A percentile compares a stretch with the other conserved stretches of the same genome.
Conservation (phyloP, 53 echinoderm and acorn worm genomes). For the Temnopleurus reevesii region DNA sequence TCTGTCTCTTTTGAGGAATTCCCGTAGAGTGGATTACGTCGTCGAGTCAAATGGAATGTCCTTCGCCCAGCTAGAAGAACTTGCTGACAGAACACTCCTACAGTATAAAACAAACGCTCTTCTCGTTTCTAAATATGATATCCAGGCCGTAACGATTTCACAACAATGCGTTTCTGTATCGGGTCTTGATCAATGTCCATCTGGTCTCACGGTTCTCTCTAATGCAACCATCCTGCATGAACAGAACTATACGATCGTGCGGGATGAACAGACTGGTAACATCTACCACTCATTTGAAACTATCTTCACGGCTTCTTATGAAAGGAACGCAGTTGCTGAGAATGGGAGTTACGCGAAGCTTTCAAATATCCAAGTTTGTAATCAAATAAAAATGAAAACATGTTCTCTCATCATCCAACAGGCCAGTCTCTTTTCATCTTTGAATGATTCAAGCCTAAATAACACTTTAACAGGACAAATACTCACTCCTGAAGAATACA, state of each 20-base stretch:
- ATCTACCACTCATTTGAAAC: constrained; percentile 47
- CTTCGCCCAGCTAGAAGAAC: background rate
- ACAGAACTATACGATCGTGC: background rate
- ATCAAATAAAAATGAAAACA: background rate
- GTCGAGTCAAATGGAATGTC: background rate
- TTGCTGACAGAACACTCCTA: constrained; percentile 2
- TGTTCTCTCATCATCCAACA: constrained; percentile 24
- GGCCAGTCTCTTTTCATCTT: background rate
- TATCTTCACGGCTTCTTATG: constrained; percentile 10
- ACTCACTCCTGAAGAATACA: constrained; percentile 25
- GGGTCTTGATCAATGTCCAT: constrained; percentile 4
- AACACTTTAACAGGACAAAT: constrained; percentile 43
- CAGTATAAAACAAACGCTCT: background rate
- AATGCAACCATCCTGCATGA: background rate
- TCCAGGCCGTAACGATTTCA: background rate
- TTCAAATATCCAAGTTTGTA: constrained; percentile 8
- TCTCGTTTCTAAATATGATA: background rate
- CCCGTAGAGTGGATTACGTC: background rate
- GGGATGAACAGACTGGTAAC: background rate
- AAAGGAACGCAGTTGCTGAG: background rate
- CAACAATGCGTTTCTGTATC: constrained; percentile 20
- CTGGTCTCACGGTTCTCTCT: background rate
- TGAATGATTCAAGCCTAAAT: background rate
- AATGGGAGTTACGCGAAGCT: background rate
- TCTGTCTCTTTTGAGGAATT: background rate